phyloP scores from a whole-genome alignment of 2,113 vertebrate species.

The Urocolius indicus region DNA sequence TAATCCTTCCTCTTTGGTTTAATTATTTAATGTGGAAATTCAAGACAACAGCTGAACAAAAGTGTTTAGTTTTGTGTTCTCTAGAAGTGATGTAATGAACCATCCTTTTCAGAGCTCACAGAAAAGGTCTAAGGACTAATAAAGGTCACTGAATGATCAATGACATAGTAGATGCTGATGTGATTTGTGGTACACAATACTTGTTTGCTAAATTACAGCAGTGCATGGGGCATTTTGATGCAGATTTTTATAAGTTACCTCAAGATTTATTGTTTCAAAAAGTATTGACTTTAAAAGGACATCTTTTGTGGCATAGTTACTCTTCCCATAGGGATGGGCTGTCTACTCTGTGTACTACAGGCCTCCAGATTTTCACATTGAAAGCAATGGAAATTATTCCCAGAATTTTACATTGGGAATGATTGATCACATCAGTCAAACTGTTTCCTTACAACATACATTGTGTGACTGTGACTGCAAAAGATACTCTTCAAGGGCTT shows the following conservation, averaged over 20 bases:
- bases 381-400: background rate
- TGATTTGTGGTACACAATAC: background rate
- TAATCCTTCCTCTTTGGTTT: background rate
- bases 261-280: background rate
- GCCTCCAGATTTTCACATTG: background rate
- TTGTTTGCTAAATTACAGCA: background rate
- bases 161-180: background rate
- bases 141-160: background rate
- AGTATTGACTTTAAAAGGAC: background rate
- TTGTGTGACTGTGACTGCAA: background rate
- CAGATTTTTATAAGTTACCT: background rate
- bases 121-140: background rate
- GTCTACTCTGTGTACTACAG: background rate
- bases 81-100: background rate
- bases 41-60: background rate
- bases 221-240: fast-evolving
- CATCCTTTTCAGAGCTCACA: background rate
- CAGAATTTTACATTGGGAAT: background rate
- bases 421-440: background rate
- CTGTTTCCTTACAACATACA: background rate
- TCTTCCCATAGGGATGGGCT: background rate
- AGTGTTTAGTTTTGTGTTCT: background rate
- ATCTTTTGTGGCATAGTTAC: background rate
- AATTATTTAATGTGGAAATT: background rate
- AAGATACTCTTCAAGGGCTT: background rate